Percentiles rank a stretch among this genome's conserved stretches.
Conservation (phyloP, 2,113 vertebrate genomes). For the Aythya baeri region DNA sequence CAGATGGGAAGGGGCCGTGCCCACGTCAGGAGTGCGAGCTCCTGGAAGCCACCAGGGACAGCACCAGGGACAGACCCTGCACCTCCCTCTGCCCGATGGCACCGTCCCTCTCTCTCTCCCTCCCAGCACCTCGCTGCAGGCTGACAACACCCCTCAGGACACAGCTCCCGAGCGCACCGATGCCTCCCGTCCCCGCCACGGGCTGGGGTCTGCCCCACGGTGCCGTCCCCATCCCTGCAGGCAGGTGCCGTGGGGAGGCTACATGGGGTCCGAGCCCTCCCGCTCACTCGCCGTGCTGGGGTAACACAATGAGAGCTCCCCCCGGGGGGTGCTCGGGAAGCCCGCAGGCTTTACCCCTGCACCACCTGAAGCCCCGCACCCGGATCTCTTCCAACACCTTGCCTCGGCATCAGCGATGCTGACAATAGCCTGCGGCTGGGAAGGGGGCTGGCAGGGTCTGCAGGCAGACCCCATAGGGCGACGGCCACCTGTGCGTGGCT, state of each 20-base stretch:
- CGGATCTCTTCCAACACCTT: background rate
- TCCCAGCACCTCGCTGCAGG: accelerated
- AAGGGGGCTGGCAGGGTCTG: constrained; percentile 8
- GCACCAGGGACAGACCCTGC: accelerated
- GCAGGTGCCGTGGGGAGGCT: background rate
- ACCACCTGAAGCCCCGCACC: background rate
- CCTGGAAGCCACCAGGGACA: background rate
- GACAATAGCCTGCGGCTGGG: constrained; percentile 37
- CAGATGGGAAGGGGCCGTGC: background rate
- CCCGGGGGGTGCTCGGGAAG: background rate
- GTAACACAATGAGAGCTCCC: constrained; percentile 41
- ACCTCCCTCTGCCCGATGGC: background rate
- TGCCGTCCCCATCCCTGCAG: background rate
- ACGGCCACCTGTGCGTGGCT: constrained; percentile 30
- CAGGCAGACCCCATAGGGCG: background rate
- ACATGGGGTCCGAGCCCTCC: background rate
- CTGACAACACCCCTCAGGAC: background rate
- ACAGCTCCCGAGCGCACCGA: background rate
- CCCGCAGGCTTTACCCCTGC: background rate
- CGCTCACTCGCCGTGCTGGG: accelerated
- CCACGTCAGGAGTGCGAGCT: background rate
- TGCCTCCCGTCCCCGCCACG: background rate
- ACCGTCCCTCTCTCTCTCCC: background rate
- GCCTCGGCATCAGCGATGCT: background rate
- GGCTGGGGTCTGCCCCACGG: background rate